Conservation (phyloP, 2,113 vertebrate genomes). For the Chloropsis cyanopogon region DNA sequence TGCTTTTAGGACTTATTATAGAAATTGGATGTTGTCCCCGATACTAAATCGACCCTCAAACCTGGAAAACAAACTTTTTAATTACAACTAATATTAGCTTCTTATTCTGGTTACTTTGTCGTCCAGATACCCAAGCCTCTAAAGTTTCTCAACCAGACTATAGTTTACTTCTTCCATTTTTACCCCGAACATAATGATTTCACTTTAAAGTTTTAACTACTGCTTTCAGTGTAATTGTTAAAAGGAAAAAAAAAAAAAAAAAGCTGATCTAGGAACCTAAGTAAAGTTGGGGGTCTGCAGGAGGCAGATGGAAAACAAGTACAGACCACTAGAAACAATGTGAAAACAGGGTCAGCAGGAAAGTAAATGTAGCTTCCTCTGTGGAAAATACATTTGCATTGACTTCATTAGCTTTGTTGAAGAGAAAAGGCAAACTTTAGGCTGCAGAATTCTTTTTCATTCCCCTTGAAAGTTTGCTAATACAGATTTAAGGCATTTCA, state of each 20-base stretch:
- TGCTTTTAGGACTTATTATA: background rate
- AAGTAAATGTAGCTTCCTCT: background rate
- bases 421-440: background rate
- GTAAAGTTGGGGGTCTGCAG: background rate
- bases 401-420: background rate
- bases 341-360: background rate
- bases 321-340: background rate
- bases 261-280: background rate
- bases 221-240: background rate
- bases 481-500: background rate
- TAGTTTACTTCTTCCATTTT: background rate
- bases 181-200: background rate
- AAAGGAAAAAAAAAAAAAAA: fast-evolving
- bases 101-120: background rate
- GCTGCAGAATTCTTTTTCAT: background rate
- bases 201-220: background rate
- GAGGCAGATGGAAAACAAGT: background rate
- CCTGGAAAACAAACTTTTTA: background rate
- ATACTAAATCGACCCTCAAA: background rate
- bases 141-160: background rate
- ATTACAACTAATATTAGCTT: background rate
- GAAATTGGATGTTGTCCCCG: background rate
- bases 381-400: conserved; percentile 9
- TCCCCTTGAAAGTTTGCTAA: background rate
- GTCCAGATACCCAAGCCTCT: background rate